A percentile compares a stretch with the other conserved stretches of the same genome.
Conservation (phyloP, 2,113 vertebrate genomes). For the Microcebus ravelobensis region DNA sequence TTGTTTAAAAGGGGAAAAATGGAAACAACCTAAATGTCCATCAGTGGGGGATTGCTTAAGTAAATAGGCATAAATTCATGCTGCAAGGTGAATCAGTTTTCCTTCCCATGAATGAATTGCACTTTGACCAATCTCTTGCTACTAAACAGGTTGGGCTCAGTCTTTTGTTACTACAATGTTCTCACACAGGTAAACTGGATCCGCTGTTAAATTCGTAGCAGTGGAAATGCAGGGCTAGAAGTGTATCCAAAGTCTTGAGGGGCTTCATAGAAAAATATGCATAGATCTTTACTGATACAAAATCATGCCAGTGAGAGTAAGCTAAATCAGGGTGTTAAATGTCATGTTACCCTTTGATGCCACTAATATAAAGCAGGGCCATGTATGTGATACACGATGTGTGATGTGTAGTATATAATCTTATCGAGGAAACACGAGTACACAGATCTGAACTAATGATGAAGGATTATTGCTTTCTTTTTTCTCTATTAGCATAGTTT, state of each 20-base stretch:
- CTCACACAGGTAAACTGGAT: not conserved
- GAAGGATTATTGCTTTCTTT: not conserved
- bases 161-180: not conserved
- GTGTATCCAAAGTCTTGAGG: no score
- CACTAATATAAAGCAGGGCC: not conserved
- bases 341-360: not conserved
- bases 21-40: not conserved
- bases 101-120: rapidly evolving
- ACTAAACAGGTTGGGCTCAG: not conserved
- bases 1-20: not conserved
- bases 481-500: not conserved
- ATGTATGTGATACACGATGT: rapidly evolving
- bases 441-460: not conserved
- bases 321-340: not conserved
- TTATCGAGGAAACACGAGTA: not conserved
- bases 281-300: rapidly evolving
- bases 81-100: not conserved
- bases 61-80: no score
- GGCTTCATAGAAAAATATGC: no score
- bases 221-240: not conserved
- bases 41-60: rapidly evolving
- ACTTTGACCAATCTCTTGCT: not conserved
- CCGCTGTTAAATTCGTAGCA: not conserved
- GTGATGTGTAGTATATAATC: rapidly evolving
- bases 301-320: not conserved